Conservation (phyloP, 2,888 invertebrate genomes). For the Acanthacorydalis orientalis region DNA sequence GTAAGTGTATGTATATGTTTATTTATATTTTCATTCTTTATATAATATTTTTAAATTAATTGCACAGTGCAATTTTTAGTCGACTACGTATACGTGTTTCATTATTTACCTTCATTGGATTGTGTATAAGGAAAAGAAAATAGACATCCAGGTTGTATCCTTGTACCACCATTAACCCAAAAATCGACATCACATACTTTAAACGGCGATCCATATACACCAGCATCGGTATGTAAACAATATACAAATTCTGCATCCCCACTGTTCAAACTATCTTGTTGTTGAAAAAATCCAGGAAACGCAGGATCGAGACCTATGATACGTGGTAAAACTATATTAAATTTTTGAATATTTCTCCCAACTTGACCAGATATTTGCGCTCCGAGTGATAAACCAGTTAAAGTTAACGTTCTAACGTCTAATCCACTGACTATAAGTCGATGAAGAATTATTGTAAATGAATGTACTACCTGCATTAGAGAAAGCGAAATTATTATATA, state of each 20-base stretch:
- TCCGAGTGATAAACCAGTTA: neutral
- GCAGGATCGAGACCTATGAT: neutral
- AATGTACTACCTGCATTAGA: neutral
- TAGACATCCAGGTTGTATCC: neutral
- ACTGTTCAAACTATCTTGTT: neutral
- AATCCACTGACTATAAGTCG: neutral
- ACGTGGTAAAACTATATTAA: neutral
- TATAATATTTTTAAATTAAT: too few relatives aligned
- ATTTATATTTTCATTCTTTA: too few relatives aligned
- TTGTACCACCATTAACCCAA: neutral
- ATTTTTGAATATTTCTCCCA: neutral
- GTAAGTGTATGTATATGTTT: neutral
- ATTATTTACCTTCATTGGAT: neutral
- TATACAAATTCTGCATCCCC: neutral
- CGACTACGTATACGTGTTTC: too few relatives aligned
- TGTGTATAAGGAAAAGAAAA: neutral
- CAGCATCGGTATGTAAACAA: neutral
- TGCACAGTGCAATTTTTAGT: too few relatives aligned
- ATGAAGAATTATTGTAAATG: neutral
- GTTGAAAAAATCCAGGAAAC: neutral
- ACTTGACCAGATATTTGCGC: neutral
- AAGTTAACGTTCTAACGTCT: neutral
- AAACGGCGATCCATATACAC: neutral
- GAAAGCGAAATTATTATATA: neutral
- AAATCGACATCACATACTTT: neutral